These are phyloP conservation scores for Clepsis dumicolana DNA, from an alignment of 2,888 invertebrate species.

Conservation along the genomic window DNA sequence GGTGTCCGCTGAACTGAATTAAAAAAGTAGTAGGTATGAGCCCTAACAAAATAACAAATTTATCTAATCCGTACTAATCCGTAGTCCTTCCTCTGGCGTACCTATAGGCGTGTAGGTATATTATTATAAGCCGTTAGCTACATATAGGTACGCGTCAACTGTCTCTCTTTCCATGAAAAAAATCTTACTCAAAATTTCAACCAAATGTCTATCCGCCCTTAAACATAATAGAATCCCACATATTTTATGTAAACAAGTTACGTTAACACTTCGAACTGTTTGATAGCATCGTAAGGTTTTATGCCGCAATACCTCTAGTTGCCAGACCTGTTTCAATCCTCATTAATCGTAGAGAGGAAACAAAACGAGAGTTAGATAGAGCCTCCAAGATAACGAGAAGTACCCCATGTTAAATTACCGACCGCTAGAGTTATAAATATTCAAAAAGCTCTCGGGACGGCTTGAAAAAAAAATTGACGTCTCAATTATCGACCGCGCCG, in stretches of 20 bases:
- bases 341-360: slow-evolving; percentile 56
- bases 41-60: no score
- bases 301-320: slow-evolving; percentile 36
- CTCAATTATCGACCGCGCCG: slow-evolving; percentile 79
- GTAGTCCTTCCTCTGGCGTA: no score
- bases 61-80: no score
- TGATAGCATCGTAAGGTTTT: slow-evolving; percentile 40
- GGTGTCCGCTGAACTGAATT: no score
- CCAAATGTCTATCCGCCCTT: neutral
- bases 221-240: slow-evolving; percentile 6
- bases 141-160: neutral
- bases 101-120: neutral
- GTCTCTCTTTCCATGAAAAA: neutral
- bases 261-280: slow-evolving; percentile 34
- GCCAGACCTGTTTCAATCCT: slow-evolving; percentile 53
- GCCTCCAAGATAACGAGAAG: slow-evolving; percentile 75
- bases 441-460: slow-evolving; percentile 66
- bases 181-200: neutral
- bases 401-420: slow-evolving; percentile 76
- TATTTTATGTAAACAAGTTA: slow-evolving; percentile 9
- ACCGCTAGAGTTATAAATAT: slow-evolving; percentile 81
- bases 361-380: slow-evolving; percentile 67
- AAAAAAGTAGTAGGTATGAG: no score
- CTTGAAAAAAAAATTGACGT: slow-evolving; percentile 80
- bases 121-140: neutral